Evolutionary conservation across 2,888 invertebrate genomes (phyloP).

Genomic region (Scrobipalpa costella): DNA sequence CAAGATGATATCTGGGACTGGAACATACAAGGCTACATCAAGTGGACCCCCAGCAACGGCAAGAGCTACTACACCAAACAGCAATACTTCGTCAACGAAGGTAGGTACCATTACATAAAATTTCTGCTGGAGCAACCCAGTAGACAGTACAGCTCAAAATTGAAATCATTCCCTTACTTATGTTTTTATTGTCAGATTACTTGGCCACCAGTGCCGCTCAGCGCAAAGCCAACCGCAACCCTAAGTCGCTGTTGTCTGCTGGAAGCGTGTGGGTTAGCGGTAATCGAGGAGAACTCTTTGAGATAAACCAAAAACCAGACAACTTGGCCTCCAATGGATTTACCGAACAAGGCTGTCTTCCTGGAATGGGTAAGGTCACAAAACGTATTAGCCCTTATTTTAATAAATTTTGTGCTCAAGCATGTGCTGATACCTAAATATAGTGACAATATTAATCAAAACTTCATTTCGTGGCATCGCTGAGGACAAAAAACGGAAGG

Average conservation of each 20-base stretch:
- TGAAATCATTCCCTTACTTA: no score
- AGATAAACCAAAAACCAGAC: not conserved
- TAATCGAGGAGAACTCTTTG: not conserved
- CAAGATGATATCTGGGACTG: not conserved
- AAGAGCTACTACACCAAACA: constrained; percentile 32
- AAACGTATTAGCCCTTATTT: not conserved
- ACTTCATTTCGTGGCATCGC: no score
- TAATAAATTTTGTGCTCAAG: not conserved
- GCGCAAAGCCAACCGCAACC: not conserved
- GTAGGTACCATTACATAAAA: constrained; percentile 18
- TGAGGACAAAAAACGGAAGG: no score
- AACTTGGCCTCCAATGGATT: not conserved
- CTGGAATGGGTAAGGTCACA: not conserved
- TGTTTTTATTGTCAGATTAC: no score
- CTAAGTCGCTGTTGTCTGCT: not conserved
- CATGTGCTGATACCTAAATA: not conserved
- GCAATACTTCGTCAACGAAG: constrained; percentile 38
- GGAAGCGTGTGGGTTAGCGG: not conserved
- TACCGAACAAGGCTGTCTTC: not conserved
- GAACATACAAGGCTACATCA: not conserved
- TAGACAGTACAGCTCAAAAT: no score
- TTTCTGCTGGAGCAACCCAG: not conserved
- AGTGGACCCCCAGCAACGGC: not conserved
- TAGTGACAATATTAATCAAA: no score
- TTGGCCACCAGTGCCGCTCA: not conserved